Evolutionary conservation across 2,888 invertebrate species (phyloP).

Genomic region (Drosophila niveifrons): DNA sequence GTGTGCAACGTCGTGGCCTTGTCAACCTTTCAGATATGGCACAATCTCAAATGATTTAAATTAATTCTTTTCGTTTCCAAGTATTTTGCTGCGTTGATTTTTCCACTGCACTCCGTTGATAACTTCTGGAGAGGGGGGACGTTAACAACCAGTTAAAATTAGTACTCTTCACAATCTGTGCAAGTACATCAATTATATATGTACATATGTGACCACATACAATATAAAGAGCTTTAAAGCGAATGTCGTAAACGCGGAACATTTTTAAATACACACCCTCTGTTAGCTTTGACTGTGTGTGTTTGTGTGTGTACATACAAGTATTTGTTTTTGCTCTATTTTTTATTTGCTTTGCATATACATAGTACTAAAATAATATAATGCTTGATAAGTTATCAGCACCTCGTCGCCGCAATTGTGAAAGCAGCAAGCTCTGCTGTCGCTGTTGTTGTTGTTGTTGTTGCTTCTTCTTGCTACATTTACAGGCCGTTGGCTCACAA

Average conservation of each 20-base stretch:
- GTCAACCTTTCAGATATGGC: slow-evolving; percentile 22
- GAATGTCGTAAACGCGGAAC: slow-evolving; percentile 21
- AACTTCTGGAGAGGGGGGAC: slow-evolving; percentile 18
- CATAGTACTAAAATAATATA: slow-evolving; percentile 66
- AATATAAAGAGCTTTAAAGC: slow-evolving; percentile 1
- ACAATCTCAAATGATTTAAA: slow-evolving; percentile 30
- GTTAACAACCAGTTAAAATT: slow-evolving; percentile 35
- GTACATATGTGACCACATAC: slow-evolving; percentile 2
- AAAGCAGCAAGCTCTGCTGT: slow-evolving; percentile 55
- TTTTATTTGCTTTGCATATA: slow-evolving; percentile 31
- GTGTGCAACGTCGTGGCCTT: slow-evolving; percentile 26
- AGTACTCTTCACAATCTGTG: slow-evolving; percentile 12
- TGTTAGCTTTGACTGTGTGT: slow-evolving; percentile 29
- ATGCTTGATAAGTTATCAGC: slow-evolving; percentile 76
- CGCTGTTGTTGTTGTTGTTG: slow-evolving; percentile 34
- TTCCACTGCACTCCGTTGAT: slow-evolving; percentile 35
- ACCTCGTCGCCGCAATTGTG: slow-evolving; percentile 59
- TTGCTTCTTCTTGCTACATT: slow-evolving; percentile 63
- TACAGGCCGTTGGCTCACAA: slow-evolving; percentile 77
- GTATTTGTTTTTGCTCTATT: slow-evolving; percentile 21
- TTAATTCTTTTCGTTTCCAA: slow-evolving; percentile 21
- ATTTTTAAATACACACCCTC: slow-evolving; percentile 28
- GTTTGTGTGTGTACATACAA: slow-evolving; percentile 29
- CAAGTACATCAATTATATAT: slow-evolving; percentile 34
- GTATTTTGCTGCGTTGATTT: slow-evolving; percentile 16